Evolutionary conservation across 2,888 invertebrate species (phyloP), one percentile per base, ranked within the genome.

Genomic region (Rhagophthalmus giganteus): DNA sequence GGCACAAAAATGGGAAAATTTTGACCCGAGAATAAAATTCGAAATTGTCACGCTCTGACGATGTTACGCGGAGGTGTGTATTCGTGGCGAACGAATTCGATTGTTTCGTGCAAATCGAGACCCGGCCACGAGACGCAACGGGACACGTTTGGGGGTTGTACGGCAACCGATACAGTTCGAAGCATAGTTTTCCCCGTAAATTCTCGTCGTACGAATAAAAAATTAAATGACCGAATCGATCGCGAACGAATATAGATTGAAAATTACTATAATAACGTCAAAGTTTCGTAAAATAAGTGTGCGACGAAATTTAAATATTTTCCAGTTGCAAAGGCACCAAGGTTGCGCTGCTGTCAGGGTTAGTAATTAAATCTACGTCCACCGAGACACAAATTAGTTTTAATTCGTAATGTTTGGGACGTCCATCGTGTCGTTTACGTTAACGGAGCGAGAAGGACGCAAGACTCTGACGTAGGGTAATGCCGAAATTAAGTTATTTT

Each of bases 331-430:
- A 26, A 32, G 14, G 27, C 20, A 24, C 12, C 45, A 39, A 51
- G 33, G 40, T 34, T 40, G 33, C 30, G 24, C 16, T 39, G 24
- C 28, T 34, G 32, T 30, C 31, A 16, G 35, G 44, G 33, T 28
- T 42, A 31, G 37, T 54, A 54, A 54, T 48, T 48, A 54, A 54
- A 48, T 48, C n/a, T n/a, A 33, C 54, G 54, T 41, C 52, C 37
- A 47, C 46, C 35, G 52, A 34, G 47, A 46, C 38, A 53, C 42
- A 47, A 53, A 53, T 53, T 53, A 53, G 42, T 53, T 47, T 53
- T 39, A 32, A 44, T 35, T 46, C 24, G 25, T 41, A 47, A 47
- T 37, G 41, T 42, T 47, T 33, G 35, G 26, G 31, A 47, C 53
- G 47, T 33, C 16, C 24, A 14, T 6, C 16, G 14, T 27, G 25